Percentiles rank a stretch among this genome's conserved stretches.
These are phyloP conservation scores for Vireo griseus DNA, from an alignment of 2,797 vertebrate genomes.

Conservation along the genomic window DNA sequence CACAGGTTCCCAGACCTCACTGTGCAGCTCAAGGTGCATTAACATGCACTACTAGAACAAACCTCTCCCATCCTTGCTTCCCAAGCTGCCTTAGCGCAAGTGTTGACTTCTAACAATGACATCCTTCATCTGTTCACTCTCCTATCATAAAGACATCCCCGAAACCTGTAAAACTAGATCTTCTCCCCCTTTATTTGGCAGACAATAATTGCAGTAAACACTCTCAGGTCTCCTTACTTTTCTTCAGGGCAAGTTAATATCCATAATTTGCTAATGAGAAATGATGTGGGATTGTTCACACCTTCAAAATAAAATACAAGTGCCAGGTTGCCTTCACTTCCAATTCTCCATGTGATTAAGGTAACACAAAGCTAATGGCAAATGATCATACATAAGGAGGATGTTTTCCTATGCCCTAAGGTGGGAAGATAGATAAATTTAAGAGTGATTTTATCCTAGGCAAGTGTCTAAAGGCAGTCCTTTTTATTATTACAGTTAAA, in stretches of 20 bases:
- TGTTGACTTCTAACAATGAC: neutral
- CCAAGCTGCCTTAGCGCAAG: neutral
- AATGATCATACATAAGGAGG: neutral
- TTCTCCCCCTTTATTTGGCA: neutral
- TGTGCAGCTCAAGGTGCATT: neutral
- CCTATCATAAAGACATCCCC: neutral
- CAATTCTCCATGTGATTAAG: neutral
- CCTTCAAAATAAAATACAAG: neutral
- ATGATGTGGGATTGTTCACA: neutral
- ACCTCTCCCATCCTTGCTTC: neutral
- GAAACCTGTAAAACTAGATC: neutral
- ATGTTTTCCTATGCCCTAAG: neutral
- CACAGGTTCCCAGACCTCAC: neutral
- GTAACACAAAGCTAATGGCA: neutral
- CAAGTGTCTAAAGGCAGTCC: neutral
- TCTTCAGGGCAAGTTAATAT: neutral
- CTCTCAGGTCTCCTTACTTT: neutral
- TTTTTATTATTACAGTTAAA: neutral
- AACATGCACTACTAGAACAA: fast-evolving
- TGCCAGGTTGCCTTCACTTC: neutral
- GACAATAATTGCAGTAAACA: neutral
- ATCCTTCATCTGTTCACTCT: neutral
- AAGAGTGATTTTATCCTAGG: neutral
- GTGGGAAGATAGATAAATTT: neutral
- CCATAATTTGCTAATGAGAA: neutral